Percentiles rank a stretch among this genome's conserved stretches.
Evolutionary conservation across 2,797 vertebrate species (phyloP).

Genomic region (Dryobates pubescens): DNA sequence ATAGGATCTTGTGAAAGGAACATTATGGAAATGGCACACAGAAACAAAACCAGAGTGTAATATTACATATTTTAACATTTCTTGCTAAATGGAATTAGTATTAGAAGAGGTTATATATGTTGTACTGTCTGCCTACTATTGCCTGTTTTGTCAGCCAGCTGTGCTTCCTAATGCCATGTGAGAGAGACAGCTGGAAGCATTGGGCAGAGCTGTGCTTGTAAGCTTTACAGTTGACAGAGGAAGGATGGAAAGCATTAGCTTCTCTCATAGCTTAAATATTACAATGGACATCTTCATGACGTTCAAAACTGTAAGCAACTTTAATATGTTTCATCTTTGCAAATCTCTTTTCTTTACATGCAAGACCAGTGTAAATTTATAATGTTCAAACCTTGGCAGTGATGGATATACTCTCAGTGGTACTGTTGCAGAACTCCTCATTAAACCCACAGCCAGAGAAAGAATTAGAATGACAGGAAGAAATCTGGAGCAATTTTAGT

Average conservation of each 20-base stretch:
- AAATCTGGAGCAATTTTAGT: slow-evolving; percentile 39
- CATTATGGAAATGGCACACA: not conserved
- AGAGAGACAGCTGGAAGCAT: not conserved
- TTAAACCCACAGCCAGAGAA: slow-evolving; percentile 43
- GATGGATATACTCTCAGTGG: not conserved
- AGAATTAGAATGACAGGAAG: slow-evolving; percentile 22
- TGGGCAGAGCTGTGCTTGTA: not conserved
- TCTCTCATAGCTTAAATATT: not conserved
- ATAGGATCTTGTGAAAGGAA: not conserved
- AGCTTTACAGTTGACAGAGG: not conserved
- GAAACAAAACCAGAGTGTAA: not conserved
- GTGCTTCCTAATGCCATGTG: not conserved
- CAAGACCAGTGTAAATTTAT: not conserved
- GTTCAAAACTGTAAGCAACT: not conserved
- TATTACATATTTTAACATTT: not conserved
- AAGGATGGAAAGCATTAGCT: not conserved
- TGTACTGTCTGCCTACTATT: not conserved
- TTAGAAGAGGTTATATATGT: not conserved
- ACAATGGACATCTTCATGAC: not conserved
- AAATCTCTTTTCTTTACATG: not conserved
- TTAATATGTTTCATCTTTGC: not conserved
- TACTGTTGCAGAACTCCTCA: slow-evolving; percentile 15
- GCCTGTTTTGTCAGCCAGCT: not conserved
- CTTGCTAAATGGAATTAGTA: not conserved
- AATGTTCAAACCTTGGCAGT: not conserved